These are phyloP conservation scores for Semotilus atromaculatus DNA, from an alignment of 2,797 vertebrate species.

Conservation along the genomic window DNA sequence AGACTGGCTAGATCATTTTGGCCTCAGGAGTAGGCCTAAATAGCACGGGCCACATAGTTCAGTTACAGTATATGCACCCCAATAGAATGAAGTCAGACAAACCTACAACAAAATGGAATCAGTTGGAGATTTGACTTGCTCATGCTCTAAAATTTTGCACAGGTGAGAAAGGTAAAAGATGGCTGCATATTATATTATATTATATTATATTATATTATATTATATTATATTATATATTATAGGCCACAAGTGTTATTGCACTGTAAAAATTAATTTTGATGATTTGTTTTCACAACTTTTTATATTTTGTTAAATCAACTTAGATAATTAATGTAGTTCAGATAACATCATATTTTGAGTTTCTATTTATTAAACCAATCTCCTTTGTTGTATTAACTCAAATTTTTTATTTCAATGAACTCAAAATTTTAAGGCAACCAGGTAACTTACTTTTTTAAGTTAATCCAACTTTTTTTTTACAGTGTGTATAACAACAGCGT, in stretches of 20 bases:
- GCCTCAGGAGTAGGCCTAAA: not conserved
- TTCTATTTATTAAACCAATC: too few species aligned
- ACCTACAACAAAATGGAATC: not conserved
- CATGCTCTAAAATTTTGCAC: not conserved
- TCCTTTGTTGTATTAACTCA: too few species aligned
- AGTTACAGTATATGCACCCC: not conserved
- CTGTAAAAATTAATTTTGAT: too few species aligned
- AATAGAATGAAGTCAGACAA: slow-evolving; percentile 3
- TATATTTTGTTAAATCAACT: too few species aligned
- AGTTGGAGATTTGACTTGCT: not conserved
- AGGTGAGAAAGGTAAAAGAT: not conserved
- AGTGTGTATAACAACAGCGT: not conserved
- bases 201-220: not conserved
- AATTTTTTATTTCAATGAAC: too few species aligned
- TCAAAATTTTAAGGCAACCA: too few species aligned
- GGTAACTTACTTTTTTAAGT: too few species aligned
- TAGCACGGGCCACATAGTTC: not conserved
- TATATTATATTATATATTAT: not conserved
- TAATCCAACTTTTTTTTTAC: too few species aligned
- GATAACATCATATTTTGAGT: too few species aligned
- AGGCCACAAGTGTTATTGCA: not conserved
- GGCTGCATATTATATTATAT: not conserved
- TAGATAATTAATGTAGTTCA: too few species aligned
- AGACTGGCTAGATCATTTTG: slow-evolving; percentile 16
- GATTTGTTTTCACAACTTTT: too few species aligned